A percentile compares a stretch with the other conserved stretches of the same genome.
Evolutionary conservation across 2,888 invertebrate genomes (phyloP).

Genomic region (Mythimna vitellina): DNA sequence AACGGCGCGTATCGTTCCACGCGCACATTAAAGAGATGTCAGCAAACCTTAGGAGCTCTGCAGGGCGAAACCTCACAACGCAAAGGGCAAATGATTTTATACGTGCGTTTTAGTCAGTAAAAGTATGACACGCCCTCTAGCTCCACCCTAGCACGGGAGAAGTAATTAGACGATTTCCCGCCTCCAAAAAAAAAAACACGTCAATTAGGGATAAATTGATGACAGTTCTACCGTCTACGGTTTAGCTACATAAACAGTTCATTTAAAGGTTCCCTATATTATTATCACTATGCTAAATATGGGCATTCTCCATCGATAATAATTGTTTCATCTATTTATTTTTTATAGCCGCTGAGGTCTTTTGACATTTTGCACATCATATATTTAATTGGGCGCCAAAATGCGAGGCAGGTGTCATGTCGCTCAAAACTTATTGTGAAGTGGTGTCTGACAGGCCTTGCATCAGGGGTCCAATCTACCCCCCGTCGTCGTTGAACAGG

Average conservation of each 20-base stretch:
- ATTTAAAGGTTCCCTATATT: conserved; percentile 7
- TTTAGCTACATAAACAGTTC: not conserved
- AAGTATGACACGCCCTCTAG: too few relatives aligned
- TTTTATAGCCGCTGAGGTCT: not conserved
- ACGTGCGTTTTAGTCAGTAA: too few relatives aligned
- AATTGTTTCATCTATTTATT: conserved; percentile 11
- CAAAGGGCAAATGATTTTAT: too few relatives aligned
- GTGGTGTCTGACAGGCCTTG: conserved; percentile 1
- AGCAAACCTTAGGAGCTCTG: too few relatives aligned
- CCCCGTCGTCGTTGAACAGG: conserved; percentile 41
- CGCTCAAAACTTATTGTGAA: conserved; percentile 21
- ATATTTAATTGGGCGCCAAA: conserved; percentile 43
- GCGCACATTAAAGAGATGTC: too few relatives aligned
- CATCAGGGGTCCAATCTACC: conserved; percentile 56
- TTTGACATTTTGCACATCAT: conserved; percentile 18
- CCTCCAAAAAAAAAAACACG: not conserved
- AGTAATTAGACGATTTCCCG: too few relatives aligned
- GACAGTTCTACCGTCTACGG: not conserved
- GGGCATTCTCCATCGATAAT: conserved; percentile 9
- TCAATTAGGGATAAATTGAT: conserved; percentile 9
- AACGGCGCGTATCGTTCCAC: too few relatives aligned
- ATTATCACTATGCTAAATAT: conserved; percentile 18
- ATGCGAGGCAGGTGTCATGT: conserved; percentile 49
- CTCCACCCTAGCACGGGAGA: too few relatives aligned
- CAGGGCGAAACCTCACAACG: too few relatives aligned